Evolutionary conservation across 1,140 invertebrate species (phyloP), one percentile per base, ranked within the genome.

Genomic region (Nebria ingens): DNA sequence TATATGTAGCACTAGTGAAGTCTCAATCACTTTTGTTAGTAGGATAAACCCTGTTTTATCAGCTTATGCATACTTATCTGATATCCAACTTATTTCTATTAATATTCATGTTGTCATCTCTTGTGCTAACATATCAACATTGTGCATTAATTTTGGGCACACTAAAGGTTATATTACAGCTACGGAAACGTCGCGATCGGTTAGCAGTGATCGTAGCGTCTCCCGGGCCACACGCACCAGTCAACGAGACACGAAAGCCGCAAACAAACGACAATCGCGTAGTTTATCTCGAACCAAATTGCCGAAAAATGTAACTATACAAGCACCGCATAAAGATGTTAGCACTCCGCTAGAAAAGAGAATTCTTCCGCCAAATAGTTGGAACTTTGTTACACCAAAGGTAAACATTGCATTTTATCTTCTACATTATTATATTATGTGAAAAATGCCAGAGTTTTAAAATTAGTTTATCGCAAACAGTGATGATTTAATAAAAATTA

Each of bases 301-400:
- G 15, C 40, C 6, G 3, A 45, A 45, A 17, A 45, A 6, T 17
- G 40, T 45, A 4, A 17, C 15, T 17, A 45, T 45, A 4, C 40
- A 45, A 17, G 40, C 17, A 17, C 40, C 40, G 6, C 6, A 34
- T 6, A 34, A 34, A 9, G 40, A 9, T 4, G 17, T 12, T 9
- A 45, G 3, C 9, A 45, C 40, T 9, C 40, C 40, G 4, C 6
- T 12, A 17, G 15, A 45, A 45, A 9, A 17, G 17, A 9, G 40
- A 17, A 6, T 45, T 4, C 3, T 17, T 12, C 54, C 55, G 6
- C 15, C 38, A 12, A 49, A 51, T 19, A 54, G 21, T 13, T 58
- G 50, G 45, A 59, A 53, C 9, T 60, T 56, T 38, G 52, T 62
- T 1, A 62, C 61, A 53, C 61, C 61, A 38, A 62, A 62, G 55